phyloP scores from a whole-genome alignment of 2,113 vertebrate genomes.

The zebrafish (Danio rerio) region DNA sequence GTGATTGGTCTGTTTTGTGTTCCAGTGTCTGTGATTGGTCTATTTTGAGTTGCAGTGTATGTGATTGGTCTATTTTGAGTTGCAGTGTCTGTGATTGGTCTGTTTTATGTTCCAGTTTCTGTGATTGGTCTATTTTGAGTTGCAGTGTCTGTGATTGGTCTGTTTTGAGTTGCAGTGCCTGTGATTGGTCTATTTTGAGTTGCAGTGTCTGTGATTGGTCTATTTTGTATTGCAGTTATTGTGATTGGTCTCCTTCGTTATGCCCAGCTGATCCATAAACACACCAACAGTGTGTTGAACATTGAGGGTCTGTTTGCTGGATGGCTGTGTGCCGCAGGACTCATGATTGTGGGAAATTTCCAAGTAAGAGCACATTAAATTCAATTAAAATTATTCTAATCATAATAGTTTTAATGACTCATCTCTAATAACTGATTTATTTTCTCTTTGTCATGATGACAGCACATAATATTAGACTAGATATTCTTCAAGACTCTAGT shows the following conservation, averaged over 20 bases:
- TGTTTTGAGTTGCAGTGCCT: background rate
- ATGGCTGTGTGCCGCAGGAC: conserved; percentile 84
- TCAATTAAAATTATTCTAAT: no score
- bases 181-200: background rate
- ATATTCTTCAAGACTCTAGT: no score
- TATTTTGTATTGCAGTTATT: conserved; percentile 73
- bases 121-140: background rate
- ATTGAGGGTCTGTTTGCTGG: conserved; percentile 78
- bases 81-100: background rate
- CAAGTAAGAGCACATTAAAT: conserved; percentile 74
- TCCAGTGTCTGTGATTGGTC: background rate
- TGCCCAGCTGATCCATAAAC: conserved; percentile 81
- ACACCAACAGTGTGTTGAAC: conserved; percentile 83
- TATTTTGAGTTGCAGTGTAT: background rate
- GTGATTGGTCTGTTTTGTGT: background rate
- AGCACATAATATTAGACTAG: no score
- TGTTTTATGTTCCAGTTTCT: background rate
- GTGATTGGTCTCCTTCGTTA: conserved; percentile 84
- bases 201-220: conserved; percentile 4
- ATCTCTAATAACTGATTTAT: no score
- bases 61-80: background rate
- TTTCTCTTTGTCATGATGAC: no score
- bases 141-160: background rate
- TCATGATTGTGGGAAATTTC: conserved; percentile 88
- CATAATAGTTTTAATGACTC: no score